These are phyloP conservation scores for Merodon equestris DNA, from an alignment of 2,888 invertebrate species.

Conservation along the genomic window DNA sequence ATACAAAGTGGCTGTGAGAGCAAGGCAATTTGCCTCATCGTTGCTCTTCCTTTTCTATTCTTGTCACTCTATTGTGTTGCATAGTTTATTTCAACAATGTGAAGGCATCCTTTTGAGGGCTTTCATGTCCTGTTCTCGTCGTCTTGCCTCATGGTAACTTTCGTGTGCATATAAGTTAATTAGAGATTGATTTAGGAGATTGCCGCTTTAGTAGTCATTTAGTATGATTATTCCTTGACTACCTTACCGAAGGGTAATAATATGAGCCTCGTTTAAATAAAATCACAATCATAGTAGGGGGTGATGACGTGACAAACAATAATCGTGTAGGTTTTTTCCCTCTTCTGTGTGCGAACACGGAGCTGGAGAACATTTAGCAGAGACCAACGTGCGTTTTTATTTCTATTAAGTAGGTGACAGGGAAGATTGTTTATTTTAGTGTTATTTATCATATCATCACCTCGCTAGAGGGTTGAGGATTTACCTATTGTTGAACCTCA, in stretches of 20 bases:
- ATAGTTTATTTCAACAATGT: slow-evolving; percentile 5
- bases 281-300: neutral
- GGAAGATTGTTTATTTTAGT: no score
- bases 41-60: neutral
- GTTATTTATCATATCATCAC: no score
- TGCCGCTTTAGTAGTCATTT: no score
- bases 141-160: no score
- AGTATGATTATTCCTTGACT: no score
- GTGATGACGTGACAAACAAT: slow-evolving; percentile 11
- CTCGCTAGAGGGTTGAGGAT: no score
- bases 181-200: no score
- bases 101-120: neutral
- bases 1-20: neutral
- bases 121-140: neutral
- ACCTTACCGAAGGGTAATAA: no score
- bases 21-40: neutral
- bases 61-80: neutral
- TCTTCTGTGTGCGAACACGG: neutral
- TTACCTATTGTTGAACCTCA: no score
- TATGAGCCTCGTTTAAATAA: neutral
- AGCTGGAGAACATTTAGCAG: neutral
- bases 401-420: no score
- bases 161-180: no score
- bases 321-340: slow-evolving; percentile 9
- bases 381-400: neutral